Percentiles rank a stretch among this genome's conserved stretches.
These are phyloP conservation scores for Sylvicapra grimmia DNA, from an alignment of 2,113 vertebrate genomes.

Conservation along the genomic window DNA sequence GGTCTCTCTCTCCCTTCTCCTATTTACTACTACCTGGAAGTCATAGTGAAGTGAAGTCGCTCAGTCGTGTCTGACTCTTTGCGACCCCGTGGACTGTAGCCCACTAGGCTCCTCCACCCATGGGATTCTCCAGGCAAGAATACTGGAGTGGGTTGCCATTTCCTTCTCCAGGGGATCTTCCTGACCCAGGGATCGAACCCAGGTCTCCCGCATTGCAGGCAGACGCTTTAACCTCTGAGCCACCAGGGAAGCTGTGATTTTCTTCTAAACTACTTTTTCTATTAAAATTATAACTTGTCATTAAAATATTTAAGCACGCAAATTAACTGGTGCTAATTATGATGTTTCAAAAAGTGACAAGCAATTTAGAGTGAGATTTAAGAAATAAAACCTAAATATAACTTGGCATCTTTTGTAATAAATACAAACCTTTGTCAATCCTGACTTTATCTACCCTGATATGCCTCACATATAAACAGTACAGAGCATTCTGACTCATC, in stretches of 20 bases:
- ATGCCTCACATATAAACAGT: not conserved
- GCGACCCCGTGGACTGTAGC: too few species aligned
- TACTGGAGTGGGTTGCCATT: too few species aligned
- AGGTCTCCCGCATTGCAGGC: too few species aligned
- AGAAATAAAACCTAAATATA: conserved; percentile 45
- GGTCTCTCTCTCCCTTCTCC: not conserved
- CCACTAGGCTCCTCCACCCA: too few species aligned
- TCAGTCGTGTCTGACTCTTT: too few species aligned
- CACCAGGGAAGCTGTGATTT: not conserved
- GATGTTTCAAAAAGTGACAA: conserved; percentile 64
- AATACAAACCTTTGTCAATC: conserved; percentile 35
- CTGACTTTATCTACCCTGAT: not conserved
- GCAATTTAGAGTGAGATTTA: conserved; percentile 41
- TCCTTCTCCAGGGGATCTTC: too few species aligned
- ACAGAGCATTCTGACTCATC: not conserved
- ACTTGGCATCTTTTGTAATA: conserved; percentile 46
- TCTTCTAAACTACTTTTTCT: conserved; percentile 49
- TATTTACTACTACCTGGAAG: not conserved
- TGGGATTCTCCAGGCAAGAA: too few species aligned
- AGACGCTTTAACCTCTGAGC: too few species aligned
- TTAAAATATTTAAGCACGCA: conserved; percentile 67
- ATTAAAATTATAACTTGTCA: conserved; percentile 61
- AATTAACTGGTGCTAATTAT: conserved; percentile 65
- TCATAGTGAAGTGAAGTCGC: not conserved
- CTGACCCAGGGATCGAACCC: too few species aligned